Conservation (phyloP, 1,140 invertebrate genomes). For the Galleria mellonella region DNA sequence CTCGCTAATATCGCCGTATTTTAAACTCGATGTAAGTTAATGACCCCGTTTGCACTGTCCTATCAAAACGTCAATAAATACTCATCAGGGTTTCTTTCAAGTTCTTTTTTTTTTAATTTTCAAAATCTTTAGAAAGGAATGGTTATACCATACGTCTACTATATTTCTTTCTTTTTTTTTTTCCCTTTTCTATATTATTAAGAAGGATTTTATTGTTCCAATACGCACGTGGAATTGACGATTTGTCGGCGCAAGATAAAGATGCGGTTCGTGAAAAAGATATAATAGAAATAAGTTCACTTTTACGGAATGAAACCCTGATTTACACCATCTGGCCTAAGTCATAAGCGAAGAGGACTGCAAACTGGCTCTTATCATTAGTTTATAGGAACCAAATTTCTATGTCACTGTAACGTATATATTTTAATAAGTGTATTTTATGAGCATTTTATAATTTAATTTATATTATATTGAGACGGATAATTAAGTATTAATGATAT, state of each 20-base stretch:
- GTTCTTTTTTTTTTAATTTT: background rate
- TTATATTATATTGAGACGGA: conserved; percentile 58
- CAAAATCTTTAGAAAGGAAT: too few species aligned
- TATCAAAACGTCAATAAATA: background rate
- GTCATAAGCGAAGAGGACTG: conserved; percentile 6
- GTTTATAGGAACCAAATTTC: conserved; percentile 66
- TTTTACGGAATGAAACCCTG: too few species aligned
- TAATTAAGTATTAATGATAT: conserved; percentile 50
- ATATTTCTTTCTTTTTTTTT: too few species aligned
- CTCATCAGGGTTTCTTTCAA: too few species aligned
- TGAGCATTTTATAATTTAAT: conserved; percentile 66
- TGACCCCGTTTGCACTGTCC: conserved; percentile 34
- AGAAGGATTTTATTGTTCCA: too few species aligned
- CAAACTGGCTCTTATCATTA: conserved; percentile 47
- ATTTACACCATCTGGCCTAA: too few species aligned
- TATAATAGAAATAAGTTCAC: too few species aligned
- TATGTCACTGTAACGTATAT: conserved; percentile 69
- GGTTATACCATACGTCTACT: too few species aligned
- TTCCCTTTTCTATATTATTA: too few species aligned
- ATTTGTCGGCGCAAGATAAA: too few species aligned
- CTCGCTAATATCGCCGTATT: conserved; percentile 68
- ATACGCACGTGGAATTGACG: too few species aligned
- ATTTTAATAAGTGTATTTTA: conserved; percentile 66
- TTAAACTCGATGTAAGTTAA: conserved; percentile 62
- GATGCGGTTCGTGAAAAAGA: too few species aligned